Conservation (phyloP, 1,140 invertebrate species). For the Drepana arcuata region DNA sequence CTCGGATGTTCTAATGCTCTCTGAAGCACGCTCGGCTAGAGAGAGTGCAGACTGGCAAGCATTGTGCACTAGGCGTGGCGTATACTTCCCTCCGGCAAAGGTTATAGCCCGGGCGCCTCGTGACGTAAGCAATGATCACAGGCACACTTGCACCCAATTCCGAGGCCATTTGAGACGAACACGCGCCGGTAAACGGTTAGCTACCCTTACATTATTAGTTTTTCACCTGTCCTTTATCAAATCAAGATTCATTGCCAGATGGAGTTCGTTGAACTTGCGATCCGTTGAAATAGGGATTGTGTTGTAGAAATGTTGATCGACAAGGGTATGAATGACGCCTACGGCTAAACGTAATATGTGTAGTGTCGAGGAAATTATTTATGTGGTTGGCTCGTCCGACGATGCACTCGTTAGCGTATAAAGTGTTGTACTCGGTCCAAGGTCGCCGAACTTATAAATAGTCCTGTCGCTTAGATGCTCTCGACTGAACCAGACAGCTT, state of each 20-base stretch:
- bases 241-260: constrained; percentile 2
- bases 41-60: constrained; percentile 1
- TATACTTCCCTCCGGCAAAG: too few species aligned
- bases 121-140: constrained; percentile 13
- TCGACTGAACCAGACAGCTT: constrained; percentile 3
- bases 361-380: constrained; percentile 9
- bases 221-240: constrained; percentile 8
- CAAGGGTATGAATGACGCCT: constrained; percentile 17
- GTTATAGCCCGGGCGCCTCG: constrained; percentile 22
- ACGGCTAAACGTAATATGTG: too few species aligned
- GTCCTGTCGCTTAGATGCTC: constrained; percentile 1
- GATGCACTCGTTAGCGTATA: constrained; percentile 9
- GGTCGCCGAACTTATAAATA: too few species aligned
- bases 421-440: too few species aligned
- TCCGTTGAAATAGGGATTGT: not conserved
- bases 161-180: not conserved
- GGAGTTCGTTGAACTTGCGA: constrained; percentile 4
- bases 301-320: constrained; percentile 6
- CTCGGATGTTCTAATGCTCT: not conserved
- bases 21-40: not conserved
- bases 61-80: too few species aligned
- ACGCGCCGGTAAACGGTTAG: constrained; percentile 8
- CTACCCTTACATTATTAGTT: constrained; percentile 10
- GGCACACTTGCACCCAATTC: not conserved
- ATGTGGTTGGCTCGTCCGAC: constrained; percentile 4